These are phyloP conservation scores for Intellagama lesueurii DNA, from an alignment of 2,797 vertebrate species.

Conservation along the genomic window DNA sequence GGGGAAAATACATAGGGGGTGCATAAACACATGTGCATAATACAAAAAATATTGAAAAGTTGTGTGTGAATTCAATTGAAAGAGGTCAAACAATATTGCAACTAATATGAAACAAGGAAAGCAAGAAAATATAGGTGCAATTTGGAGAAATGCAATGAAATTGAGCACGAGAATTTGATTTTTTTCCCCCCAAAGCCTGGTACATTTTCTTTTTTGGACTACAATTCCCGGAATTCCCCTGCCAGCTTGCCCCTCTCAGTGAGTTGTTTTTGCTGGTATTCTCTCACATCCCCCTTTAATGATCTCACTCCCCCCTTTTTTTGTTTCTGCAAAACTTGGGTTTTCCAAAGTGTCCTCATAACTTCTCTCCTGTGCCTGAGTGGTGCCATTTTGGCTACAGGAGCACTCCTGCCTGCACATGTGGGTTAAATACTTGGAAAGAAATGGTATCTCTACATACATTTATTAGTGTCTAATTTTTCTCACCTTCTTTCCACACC, in stretches of 20 bases:
- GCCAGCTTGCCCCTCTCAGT: not conserved
- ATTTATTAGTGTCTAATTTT: conserved; percentile 2
- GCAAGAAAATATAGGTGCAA: no score
- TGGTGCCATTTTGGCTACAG: not conserved
- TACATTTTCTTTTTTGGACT: no score
- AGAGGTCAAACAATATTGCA: no score
- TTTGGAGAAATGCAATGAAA: no score
- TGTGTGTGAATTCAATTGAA: no score
- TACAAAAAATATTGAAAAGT: no score
- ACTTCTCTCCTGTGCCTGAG: not conserved
- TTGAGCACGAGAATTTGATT: no score
- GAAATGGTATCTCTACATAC: conserved; percentile 32
- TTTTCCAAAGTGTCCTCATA: no score
- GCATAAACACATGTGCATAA: no score
- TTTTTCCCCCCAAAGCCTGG: no score
- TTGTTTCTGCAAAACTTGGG: not conserved
- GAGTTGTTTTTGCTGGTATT: not conserved
- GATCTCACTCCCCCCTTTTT: not conserved
- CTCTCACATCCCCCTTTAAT: not conserved
- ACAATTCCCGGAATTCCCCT: not conserved
- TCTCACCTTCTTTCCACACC: not conserved
- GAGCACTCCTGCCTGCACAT: not conserved
- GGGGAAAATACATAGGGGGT: no score
- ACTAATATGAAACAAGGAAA: no score
- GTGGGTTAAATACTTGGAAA: conserved; percentile 20